These are phyloP conservation scores for Nannobrachium achirus DNA, from an alignment of 2,113 vertebrate genomes.

Conservation along the genomic window DNA sequence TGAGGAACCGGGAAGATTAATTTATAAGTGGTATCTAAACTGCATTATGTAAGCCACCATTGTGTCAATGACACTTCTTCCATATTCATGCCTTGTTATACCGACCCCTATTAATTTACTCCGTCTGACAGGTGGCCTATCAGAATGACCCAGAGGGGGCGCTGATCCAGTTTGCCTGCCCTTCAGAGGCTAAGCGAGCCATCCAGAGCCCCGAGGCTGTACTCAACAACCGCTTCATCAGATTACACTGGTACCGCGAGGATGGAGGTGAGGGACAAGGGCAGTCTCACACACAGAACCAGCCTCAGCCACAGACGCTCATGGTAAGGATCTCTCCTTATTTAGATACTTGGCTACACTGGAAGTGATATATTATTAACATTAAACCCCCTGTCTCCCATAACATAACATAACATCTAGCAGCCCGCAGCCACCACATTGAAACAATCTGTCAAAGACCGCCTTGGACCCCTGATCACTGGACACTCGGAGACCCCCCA, in stretches of 20 bases:
- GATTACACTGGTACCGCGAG: conserved; percentile 93
- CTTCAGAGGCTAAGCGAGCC: conserved; percentile 91
- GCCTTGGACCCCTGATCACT: conserved; percentile 88
- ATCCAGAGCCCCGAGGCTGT: conserved; percentile 96
- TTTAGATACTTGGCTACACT: conserved; percentile 4
- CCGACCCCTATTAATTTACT: background rate
- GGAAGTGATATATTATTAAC: background rate
- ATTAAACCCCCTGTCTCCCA: conserved; percentile 23
- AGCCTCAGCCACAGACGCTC: background rate
- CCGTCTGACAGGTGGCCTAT: conserved; percentile 88
- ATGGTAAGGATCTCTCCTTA: conserved; percentile 31
- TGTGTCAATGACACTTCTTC: background rate
- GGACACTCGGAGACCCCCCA: conserved; percentile 84
- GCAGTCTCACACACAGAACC: conserved; percentile 33
- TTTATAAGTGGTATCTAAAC: too few species aligned
- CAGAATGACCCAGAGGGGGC: conserved; percentile 93
- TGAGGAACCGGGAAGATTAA: too few species aligned
- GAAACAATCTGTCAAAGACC: conserved; percentile 96
- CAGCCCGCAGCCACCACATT: conserved; percentile 80
- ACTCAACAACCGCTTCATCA: conserved; percentile 96
- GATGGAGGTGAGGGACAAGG: conserved; percentile 66
- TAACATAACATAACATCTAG: conserved; percentile 69
- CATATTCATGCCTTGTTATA: background rate
- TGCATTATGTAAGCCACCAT: background rate
- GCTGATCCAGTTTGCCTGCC: conserved; percentile 93